These are phyloP conservation scores for Caenorhabditis imperialis DNA, from an alignment of 2,888 invertebrate species.

Conservation along the genomic window DNA sequence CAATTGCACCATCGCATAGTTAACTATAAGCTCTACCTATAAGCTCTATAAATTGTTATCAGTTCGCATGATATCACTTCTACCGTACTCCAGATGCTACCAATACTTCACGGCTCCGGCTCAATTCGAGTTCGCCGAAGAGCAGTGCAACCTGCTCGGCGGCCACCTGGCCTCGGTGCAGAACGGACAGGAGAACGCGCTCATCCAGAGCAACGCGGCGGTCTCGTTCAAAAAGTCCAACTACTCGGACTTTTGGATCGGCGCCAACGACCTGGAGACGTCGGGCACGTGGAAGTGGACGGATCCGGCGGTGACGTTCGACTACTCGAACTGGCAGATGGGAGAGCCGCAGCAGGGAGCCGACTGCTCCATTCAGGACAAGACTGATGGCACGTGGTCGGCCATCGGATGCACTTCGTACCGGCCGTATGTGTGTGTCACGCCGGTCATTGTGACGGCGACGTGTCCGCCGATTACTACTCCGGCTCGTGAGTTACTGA, in stretches of 20 bases:
- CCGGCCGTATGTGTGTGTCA: slow-evolving; percentile 50
- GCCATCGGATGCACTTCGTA: slow-evolving; percentile 38
- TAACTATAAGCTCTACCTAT: no score
- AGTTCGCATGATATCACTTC: no score
- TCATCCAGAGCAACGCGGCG: slow-evolving; percentile 35
- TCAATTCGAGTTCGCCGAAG: slow-evolving; percentile 52
- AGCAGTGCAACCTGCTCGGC: slow-evolving; percentile 42
- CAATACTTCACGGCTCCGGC: slow-evolving; percentile 56
- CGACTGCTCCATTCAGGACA: slow-evolving; percentile 41
- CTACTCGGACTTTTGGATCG: slow-evolving; percentile 53
- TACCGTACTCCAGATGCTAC: slow-evolving; percentile 35
- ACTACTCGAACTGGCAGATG: slow-evolving; percentile 30
- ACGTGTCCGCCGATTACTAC: slow-evolving; percentile 55
- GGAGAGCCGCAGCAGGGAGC: slow-evolving; percentile 40
- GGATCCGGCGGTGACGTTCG: slow-evolving; percentile 28
- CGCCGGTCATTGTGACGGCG: slow-evolving; percentile 31
- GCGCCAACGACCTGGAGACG: slow-evolving; percentile 45
- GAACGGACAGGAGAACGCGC: slow-evolving; percentile 44
- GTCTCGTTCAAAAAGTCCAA: slow-evolving; percentile 43
- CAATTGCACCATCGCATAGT: no score
- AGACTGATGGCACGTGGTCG: slow-evolving; percentile 41
- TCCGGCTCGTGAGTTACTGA: slow-evolving; percentile 50
- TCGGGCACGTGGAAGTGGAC: slow-evolving; percentile 53
- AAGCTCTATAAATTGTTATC: no score
- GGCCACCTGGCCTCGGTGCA: slow-evolving; percentile 50